phyloP scores from a whole-genome alignment of 2,888 invertebrate species.

The Drosophila niveifrons region DNA sequence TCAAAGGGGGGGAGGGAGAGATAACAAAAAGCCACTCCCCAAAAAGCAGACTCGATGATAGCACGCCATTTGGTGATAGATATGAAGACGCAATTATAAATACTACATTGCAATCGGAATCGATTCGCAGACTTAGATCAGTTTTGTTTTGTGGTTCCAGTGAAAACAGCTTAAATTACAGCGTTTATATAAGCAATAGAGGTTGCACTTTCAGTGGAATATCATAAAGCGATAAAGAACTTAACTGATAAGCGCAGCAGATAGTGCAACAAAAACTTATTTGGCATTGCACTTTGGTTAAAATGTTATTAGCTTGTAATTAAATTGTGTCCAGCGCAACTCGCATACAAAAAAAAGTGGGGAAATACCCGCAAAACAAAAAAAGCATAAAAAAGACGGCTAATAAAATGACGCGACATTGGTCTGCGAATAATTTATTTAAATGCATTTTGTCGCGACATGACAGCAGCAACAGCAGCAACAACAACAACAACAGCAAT shows the following conservation, averaged over 20 bases:
- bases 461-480: constrained; percentile 48
- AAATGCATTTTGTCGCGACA: constrained; percentile 85
- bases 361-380: constrained; percentile 34
- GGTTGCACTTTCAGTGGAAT: constrained; percentile 31
- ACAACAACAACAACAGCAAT: constrained; percentile 43
- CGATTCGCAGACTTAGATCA: not conserved
- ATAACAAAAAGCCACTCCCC: constrained; percentile 15
- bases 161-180: not conserved
- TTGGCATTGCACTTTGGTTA: constrained; percentile 25
- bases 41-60: constrained; percentile 12
- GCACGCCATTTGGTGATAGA: constrained; percentile 2
- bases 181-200: not conserved
- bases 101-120: not conserved
- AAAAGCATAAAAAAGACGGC: constrained; percentile 34
- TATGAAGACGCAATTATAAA: not conserved
- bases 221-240: constrained; percentile 32
- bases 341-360: constrained; percentile 16
- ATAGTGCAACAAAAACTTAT: constrained; percentile 1
- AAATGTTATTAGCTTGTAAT: constrained; percentile 53
- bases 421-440: constrained; percentile 83
- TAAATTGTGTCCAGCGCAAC: constrained; percentile 41
- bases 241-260: constrained; percentile 32
- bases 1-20: too few relatives aligned
- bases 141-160: not conserved
- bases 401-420: constrained; percentile 82